Base-by-base conservation (phyloP, 2,113 vertebrate genomes). In the Pygoscelis adeliae region DNA sequence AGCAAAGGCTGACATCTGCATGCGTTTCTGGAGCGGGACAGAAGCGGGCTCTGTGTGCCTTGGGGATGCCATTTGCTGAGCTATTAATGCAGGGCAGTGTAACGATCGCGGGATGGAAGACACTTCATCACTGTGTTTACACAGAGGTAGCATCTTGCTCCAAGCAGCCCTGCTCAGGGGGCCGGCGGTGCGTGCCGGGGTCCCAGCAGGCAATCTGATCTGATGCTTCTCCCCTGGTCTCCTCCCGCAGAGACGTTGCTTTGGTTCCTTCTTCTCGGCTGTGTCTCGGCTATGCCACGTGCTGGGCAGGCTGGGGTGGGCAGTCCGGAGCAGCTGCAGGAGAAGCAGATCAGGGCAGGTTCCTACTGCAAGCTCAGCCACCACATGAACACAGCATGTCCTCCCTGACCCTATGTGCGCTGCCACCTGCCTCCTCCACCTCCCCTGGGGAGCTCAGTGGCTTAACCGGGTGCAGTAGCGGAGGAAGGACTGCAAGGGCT, bases 391-490 rank as follows among this genome's bases (percentile, higher is more conserved):
- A 5, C 21, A 5, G 59, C 0, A 0, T 23, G 61, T 82, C 47
- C 67, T 81, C 30, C 70, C 21, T 0, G 0, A 32, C 42, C 25
- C 50, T 55, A 69, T 29, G 19, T 1, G 0, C 1, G 4, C 65
- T 66, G 50, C 50, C 65, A 11, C 22, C 69, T 7, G 36, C 78
- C 61, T 56, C 40, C 26, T 61, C n/a, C 23, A 12, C 58, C 56
- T 67, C 73, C 47, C 32, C 13, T 1, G 1, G 47, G 58, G 44
- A 55, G 63, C 81, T 73, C 69, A 21, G 53, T 0, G 0, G 10
- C 73, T 21, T 20, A 22, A 26, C 34, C 0, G 3, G 22, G 18
- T 34, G 53, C 82, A 66, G 46, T 73, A 67, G 79, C 36, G 26
- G 40, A 59, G 46, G 69, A 71, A 21, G 30, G 74, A 62, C 34